Evolutionary conservation across 92 coral and sea anemone species (phyloP), one percentile per base, ranked within the genome.

Genomic region (Paramuricea clavata): DNA sequence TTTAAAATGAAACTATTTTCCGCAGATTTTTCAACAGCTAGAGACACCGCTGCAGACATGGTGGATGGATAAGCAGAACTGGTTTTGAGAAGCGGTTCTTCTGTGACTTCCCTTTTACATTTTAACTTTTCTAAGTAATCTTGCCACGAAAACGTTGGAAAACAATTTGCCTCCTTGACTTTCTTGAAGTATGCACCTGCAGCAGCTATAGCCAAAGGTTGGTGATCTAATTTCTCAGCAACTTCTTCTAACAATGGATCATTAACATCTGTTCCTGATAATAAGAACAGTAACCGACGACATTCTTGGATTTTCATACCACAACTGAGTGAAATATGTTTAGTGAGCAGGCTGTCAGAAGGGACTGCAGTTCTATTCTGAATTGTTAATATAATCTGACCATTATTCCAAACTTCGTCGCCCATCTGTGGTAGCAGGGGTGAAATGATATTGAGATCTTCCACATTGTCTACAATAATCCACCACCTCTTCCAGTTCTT

Each of bases 271-370:
- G 59, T 81, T 49, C 83, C 50, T 7, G 93, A 87, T 50, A 67
- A 64, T 1, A 31, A 59, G n/a, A 85, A 71, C 1, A 90, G 91
- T 4, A 90, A 85, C 30, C 32, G 42, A 23, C 69, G 67, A 0
- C 91, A 86, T 86, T 87, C 85, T 2, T 74, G 81, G 2, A 77
- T 67, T 12, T 60, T 26, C 93, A 90, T 90, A 31, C 93, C 93
- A 72, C 30, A 17, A 26, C 91, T 73, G 0, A 90, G 84, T 25
- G 73, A 81, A n/a, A n/a, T n/a, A n/a, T n/a, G n/a, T n/a, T n/a
- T n/a, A n/a, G n/a, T n/a, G n/a, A n/a, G n/a, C n/a, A 22, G 80
- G 5, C 28, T 50, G 65, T 79, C 61, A 19, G 42, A 49, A 3
- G 87, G 86, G 36, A 86, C 67, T 13, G 90, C 64, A 27, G 49